Evolutionary conservation across 2,888 invertebrate genomes (phyloP).

Genomic region (Rhopalosiphum nymphaeae): DNA sequence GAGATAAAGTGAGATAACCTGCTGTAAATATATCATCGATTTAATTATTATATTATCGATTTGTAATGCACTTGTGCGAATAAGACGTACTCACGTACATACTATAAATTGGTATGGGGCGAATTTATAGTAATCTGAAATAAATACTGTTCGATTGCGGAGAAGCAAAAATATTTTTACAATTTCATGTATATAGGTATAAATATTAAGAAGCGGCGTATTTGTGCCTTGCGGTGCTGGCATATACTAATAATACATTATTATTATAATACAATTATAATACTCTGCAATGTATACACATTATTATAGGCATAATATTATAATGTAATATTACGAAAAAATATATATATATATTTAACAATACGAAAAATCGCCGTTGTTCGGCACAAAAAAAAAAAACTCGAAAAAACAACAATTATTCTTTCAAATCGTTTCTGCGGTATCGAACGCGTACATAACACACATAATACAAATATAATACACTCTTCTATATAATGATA

Average conservation of each 20-base stretch:
- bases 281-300: not conserved
- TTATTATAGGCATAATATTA: not conserved
- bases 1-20: not conserved
- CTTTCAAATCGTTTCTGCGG: slow-evolving; percentile 39
- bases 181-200: not conserved
- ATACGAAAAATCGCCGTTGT: slow-evolving; percentile 2
- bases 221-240: not conserved
- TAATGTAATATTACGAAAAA: not conserved
- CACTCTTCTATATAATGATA: slow-evolving; percentile 32
- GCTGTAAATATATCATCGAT: too few species aligned
- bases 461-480: not conserved
- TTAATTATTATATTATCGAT: not conserved
- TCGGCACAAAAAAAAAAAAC: not conserved
- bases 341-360: too few species aligned
- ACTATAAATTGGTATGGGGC: not conserved
- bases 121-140: not conserved
- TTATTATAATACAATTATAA: not conserved
- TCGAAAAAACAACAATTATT: slow-evolving; percentile 60
- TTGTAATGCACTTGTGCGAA: not conserved
- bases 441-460: not conserved
- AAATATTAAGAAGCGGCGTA: not conserved
- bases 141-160: not conserved
- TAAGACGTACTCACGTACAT: not conserved
- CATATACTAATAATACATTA: not conserved
- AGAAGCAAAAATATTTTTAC: not conserved